These are phyloP conservation scores for Macaca nemestrina DNA, from an alignment of 2,113 vertebrate genomes.

Conservation along the genomic window DNA sequence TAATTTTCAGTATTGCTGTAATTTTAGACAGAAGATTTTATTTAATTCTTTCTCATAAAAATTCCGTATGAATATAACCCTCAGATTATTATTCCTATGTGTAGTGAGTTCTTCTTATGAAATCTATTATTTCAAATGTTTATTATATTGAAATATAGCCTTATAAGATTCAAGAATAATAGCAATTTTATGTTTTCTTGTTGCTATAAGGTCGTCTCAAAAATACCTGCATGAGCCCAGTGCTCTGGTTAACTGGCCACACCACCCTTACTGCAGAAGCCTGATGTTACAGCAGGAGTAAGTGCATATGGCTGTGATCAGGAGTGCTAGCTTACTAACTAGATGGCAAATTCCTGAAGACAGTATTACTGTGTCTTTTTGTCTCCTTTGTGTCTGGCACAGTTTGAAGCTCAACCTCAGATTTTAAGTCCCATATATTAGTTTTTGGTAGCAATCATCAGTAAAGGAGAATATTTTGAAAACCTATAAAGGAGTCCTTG, in stretches of 20 bases:
- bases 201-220: not conserved
- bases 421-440: not conserved
- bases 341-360: not conserved
- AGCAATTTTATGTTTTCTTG: not conserved
- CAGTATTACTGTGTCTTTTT: not conserved
- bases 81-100: not conserved
- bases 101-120: conserved; percentile 14
- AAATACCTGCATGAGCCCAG: not conserved
- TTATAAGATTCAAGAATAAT: not conserved
- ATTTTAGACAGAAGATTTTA: conserved; percentile 19
- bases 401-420: conserved; percentile 13
- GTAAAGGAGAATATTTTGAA: not conserved
- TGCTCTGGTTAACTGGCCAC: not conserved
- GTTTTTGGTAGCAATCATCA: not conserved
- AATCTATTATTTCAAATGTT: not conserved
- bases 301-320: not conserved
- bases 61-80: not conserved
- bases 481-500: not conserved
- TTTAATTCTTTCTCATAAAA: conserved; percentile 16
- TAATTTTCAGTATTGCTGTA: conserved; percentile 48
- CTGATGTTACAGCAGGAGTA: not conserved
- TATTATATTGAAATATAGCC: not conserved
- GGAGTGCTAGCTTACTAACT: not conserved
- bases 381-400: not conserved
- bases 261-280: not conserved